Evolutionary conservation across 2,113 vertebrate species (phyloP), one percentile per base, ranked within the genome.

Genomic region (Ramphastos sulfuratus): DNA sequence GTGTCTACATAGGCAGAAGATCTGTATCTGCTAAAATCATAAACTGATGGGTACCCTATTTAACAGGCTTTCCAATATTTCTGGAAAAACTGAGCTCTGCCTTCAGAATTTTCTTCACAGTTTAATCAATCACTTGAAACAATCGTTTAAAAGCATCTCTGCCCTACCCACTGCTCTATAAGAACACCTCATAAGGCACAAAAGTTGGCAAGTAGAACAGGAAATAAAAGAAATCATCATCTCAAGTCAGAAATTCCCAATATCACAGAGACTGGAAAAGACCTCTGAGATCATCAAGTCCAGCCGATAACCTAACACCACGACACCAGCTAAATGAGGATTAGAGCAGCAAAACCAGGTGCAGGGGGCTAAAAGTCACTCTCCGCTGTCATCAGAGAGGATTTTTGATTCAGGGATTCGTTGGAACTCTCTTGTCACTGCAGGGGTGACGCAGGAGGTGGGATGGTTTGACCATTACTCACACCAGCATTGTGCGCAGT

Each of bases 401-500:
- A 12, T 12, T 63, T 8, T 9, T 27, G 77, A 28, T 24, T 6
- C 28, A 81, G 30, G 39, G 52, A 23, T 6, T 33, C 21, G 30
- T 0, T 66, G 0, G 4, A 63, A n/a, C 31, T 20, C 46, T 72
- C 35, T 7, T 37, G 59, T 28, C 79, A 37, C 0, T 24, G 56
- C 20, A 61, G 9, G n/a, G 61, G 82, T 74, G 10, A 77, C 2
- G 0, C 66, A 67, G 58, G 88, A 83, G 85, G 71, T 16, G 85
- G 84, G 74, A 78, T 61, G 56, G 8, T 11, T 83, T 60, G 31
- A 27, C 50, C 63, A 50, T 64, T 75, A 98, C 98, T 98, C 96
- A 98, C 98, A 99, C 98, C 71, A 98, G 97, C 98, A 98, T 98
- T 74, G 98, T 98, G 81, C 98, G 98, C 54, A 99, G 95, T 82